Base-by-base conservation (phyloP, 1,140 invertebrate species). In the Cotesia vestalis region DNA sequence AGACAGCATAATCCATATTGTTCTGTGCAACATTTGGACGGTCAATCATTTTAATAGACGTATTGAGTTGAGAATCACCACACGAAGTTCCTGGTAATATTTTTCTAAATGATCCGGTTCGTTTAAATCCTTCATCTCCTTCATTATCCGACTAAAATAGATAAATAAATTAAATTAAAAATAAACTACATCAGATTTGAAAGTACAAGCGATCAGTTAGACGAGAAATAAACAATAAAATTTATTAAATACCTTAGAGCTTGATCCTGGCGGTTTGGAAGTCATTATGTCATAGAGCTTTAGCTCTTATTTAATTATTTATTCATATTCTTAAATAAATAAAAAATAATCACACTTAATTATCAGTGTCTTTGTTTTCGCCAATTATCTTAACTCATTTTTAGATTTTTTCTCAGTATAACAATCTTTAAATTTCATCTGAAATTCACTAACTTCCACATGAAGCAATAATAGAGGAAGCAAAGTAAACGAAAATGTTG, bases 21-120 rank as follows among this genome's bases (percentile, higher is more conserved):
- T 84, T 88, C 53, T 85, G 84, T 1, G 85, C 82, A 3, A 84
- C 78, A 71, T 83, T 87, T 74, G 87, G 85, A 72, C 88, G 86
- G 66, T 89, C 88, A 66, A 89, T 88, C 84, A 88, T 89, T 82
- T 87, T 89, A 20, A 87, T 85, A 38, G 88, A 88, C 83, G 90
- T 87, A 74, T 85, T 85, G 8, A 89, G 76, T 72, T 89, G 88
- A 61, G 89, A 87, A 75, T 90, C 87, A 72, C 85, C 85, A 78
- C 88, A 88, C 1, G 83, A 84, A 70, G 79, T 85, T 6, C 78
- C 72, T 53, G 90, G 88, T 66, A 90, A 82, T 70, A 89, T 81
- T 83, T 89, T 89, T 66, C 88, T 82, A 70, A 87, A 84, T 0
- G 87, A 88, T 40, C 85, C 86, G 76, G 85, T 84, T 72, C 87